Conservation (phyloP, 2,113 vertebrate species). For the Chauna torquata region DNA sequence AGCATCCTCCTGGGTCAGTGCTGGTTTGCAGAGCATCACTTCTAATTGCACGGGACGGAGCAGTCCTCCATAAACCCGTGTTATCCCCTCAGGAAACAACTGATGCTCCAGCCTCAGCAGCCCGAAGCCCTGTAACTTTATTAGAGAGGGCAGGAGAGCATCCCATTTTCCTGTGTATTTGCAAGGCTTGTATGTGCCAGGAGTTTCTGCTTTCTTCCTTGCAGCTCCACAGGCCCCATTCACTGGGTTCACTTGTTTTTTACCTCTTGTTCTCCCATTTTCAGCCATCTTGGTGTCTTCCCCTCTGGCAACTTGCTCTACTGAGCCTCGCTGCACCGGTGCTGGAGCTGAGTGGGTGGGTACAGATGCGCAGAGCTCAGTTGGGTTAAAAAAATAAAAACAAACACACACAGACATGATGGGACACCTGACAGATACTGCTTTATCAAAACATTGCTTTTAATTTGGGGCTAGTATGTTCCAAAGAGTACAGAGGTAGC, state of each 20-base stretch:
- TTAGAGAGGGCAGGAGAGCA: neutral
- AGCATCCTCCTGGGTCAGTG: neutral
- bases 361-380: neutral
- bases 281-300: neutral
- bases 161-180: neutral
- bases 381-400: neutral
- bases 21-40: neutral
- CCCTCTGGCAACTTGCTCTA: too few species aligned
- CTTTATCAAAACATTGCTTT: neutral
- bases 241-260: too few species aligned
- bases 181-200: neutral
- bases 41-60: neutral
- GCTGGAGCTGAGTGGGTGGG: neutral
- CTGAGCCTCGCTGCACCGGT: neutral
- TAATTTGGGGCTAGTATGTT: too few species aligned
- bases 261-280: neutral
- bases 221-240: neutral
- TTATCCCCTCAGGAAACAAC: neutral
- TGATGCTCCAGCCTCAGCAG: rapidly evolving
- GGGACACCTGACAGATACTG: neutral
- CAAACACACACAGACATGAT: rapidly evolving
- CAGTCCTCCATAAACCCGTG: rapidly evolving
- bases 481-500: neutral
- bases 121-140: neutral
- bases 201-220: neutral